Percentiles rank a stretch among this genome's conserved stretches.
Evolutionary conservation across 1,140 invertebrate genomes (phyloP).

Genomic region (Caenorhabditis remanei): DNA sequence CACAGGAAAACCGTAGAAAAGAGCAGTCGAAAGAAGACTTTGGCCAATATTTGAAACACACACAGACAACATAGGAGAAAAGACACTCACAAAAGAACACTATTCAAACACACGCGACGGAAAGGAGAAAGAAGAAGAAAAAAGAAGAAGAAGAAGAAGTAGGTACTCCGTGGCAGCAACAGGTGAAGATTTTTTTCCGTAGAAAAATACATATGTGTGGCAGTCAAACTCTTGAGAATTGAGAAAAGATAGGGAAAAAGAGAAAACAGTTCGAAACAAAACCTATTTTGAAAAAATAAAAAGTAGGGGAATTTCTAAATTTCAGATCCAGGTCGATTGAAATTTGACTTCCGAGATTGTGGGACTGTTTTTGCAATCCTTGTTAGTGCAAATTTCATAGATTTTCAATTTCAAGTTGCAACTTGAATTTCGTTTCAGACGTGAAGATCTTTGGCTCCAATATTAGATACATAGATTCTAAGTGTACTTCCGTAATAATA

Average conservation of each 20-base stretch:
- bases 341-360: no score
- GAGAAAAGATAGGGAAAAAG: neutral
- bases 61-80: conserved; percentile 10
- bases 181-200: conserved; percentile 9
- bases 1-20: conserved; percentile 14
- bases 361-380: no score
- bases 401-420: no score
- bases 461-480: no score
- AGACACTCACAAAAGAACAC: conserved; percentile 36
- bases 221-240: neutral
- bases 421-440: no score
- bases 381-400: no score
- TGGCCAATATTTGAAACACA: conserved; percentile 49
- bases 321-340: no score
- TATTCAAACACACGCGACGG: conserved; percentile 8
- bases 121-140: neutral
- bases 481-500: no score
- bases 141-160: neutral
- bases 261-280: neutral
- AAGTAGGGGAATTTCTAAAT: no score
- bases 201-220: conserved; percentile 17
- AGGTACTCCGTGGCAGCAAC: neutral
- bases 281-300: neutral
- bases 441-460: no score
- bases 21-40: neutral